Base-by-base conservation (phyloP, 2,797 vertebrate genomes). In the Acrossocheilus wenchowensis region DNA sequence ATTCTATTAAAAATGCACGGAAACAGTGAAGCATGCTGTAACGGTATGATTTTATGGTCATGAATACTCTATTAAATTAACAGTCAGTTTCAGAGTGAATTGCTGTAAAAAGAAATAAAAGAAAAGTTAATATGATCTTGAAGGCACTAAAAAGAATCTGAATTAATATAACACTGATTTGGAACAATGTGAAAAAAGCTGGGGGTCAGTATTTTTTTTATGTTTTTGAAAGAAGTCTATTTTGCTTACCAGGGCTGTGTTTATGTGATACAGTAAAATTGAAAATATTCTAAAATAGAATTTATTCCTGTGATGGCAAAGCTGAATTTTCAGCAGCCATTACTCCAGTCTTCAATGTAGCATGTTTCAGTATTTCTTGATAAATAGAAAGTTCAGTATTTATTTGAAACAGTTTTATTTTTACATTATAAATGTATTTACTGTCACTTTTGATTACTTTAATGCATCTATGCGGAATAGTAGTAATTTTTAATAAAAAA, bases 61-160 rank as follows among this genome's bases (percentile, higher is more conserved):
- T 12, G 54, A 64, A 54, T 64, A 87, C 41, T 91, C 86, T 36
- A 2, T 30, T 2, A 82, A 68, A 30, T 93, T 89, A 15, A 88
- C 88, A 66, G 14, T 90, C 78, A 95, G 86, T 19, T 36, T 86
- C 84, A 96, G 77, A 14, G 87, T 95, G 72, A 96, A 95, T 19
- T 88, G 81, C 96, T 96, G 93, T 17, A 66, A 89, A 74, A 64
- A 84, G 75, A 79, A 74, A 69, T 41, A 89, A 34, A 81, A 39
- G 23, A 89, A 91, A 86, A 2, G 74, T 79, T 57, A 85, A 6
- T 52, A 54, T 78, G 0, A 69, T 60, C 15, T 69, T 17, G n/a
- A 54, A 62, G 54, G 36, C 57, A 43, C 12, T 62, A 41, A 60
- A 41, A 17, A 1, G 0, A 64, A 30, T 43, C 5, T 26, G 2